Base-by-base conservation (phyloP, 2,888 invertebrate genomes). In the Agrenia bidenticulata region DNA sequence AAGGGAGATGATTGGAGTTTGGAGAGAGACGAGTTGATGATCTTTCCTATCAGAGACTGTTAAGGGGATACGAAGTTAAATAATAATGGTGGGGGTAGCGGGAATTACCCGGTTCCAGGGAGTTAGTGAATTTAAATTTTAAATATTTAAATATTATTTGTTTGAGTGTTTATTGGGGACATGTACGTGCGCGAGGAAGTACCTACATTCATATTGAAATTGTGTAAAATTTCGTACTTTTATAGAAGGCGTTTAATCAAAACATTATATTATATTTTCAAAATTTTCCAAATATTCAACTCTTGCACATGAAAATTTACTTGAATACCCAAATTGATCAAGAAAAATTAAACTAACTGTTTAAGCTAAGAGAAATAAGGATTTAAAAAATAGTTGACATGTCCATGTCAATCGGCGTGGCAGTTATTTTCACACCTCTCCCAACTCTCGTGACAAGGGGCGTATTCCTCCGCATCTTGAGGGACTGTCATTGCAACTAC, bases 341-440 rank as follows among this genome's bases (percentile, higher is more conserved):
- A n/a, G n/a, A n/a, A n/a, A n/a, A n/a, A n/a, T n/a, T n/a, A n/a
- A n/a, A n/a, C n/a, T n/a, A n/a, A n/a, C n/a, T n/a, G n/a, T n/a
- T n/a, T n/a, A n/a, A n/a, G n/a, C n/a, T n/a, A n/a, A n/a, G n/a
- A n/a, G n/a, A n/a, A n/a, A n/a, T n/a, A n/a, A n/a, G n/a, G n/a
- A n/a, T n/a, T n/a, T n/a, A n/a, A n/a, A n/a, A n/a, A n/a, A n/a
- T n/a, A n/a, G n/a, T n/a, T n/a, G n/a, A n/a, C n/a, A 9, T 15
- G 45, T 45, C 15, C 5, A 45, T n/a, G 7, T 58, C 19, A 54
- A 24, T 58, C 58, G 45, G 27, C 11, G 45, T 58, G 58, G 27
- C 58, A 58, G 41, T 5, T 45, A 41, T 58, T 45, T 26, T 58
- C 58, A 24, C 58, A 58, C n/a, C n/a, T 45, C 5, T 58, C 58